Evolutionary conservation across 2,113 vertebrate species (phyloP).

Genomic region (Leucosticte australis): DNA sequence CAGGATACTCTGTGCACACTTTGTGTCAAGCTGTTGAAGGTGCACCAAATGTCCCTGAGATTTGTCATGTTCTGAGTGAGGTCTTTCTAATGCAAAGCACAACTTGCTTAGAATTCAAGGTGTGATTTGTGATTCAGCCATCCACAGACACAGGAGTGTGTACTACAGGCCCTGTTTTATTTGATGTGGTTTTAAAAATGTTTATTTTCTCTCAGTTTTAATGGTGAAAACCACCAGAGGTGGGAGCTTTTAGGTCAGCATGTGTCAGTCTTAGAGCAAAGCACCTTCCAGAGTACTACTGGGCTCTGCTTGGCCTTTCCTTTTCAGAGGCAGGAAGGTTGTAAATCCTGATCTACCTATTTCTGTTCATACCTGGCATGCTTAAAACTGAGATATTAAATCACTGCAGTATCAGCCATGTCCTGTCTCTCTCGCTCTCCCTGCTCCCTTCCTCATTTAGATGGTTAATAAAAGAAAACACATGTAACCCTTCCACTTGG

Average conservation of each 20-base stretch:
- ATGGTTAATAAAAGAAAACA: background rate
- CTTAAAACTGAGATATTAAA: background rate
- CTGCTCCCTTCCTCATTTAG: background rate
- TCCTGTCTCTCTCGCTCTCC: background rate
- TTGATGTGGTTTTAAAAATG: background rate
- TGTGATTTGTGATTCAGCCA: background rate
- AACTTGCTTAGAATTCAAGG: background rate
- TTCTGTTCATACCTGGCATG: background rate
- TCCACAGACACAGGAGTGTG: background rate
- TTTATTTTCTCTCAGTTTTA: background rate
- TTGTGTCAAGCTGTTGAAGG: background rate
- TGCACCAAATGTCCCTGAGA: background rate
- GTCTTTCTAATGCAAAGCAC: background rate
- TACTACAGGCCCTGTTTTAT: background rate
- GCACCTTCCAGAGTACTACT: background rate
- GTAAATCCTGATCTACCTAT: background rate
- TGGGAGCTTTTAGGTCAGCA: background rate
- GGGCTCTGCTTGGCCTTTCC: background rate
- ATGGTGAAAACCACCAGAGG: background rate
- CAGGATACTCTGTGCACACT: background rate
- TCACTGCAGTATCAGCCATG: background rate
- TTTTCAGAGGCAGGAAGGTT: background rate
- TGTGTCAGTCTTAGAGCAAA: background rate
- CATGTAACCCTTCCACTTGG: background rate
- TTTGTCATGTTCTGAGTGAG: background rate